These are phyloP conservation scores for Anagyrus pseudococci DNA, from an alignment of 2,888 invertebrate genomes.

Conservation along the genomic window DNA sequence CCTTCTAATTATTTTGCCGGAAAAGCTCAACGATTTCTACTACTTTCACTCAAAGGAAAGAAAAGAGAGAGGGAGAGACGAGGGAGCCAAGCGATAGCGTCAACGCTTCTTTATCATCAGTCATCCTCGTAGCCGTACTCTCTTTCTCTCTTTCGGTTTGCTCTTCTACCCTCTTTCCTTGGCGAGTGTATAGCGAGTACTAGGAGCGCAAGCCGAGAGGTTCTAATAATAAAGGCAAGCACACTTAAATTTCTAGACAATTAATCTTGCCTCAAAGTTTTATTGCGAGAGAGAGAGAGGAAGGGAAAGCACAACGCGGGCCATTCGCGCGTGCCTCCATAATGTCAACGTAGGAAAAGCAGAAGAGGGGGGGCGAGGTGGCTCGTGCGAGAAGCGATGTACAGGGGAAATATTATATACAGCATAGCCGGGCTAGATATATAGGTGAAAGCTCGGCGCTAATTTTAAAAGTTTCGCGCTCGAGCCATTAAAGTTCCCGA, in stretches of 20 bases:
- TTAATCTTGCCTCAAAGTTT: constrained; percentile 38
- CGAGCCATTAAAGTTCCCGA: not conserved
- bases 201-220: no score
- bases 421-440: no score
- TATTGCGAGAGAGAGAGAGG: constrained; percentile 32
- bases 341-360: no score
- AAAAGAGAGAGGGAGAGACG: not conserved
- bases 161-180: no score
- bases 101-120: not conserved
- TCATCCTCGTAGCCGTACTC: no score
- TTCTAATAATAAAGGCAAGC: not conserved
- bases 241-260: constrained; percentile 35
- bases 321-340: constrained; percentile 19
- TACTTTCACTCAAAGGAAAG: not conserved
- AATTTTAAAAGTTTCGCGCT: constrained; percentile 10
- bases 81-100: not conserved
- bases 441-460: not conserved
- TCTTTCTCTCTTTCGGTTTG: no score
- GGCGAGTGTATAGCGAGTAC: no score
- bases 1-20: constrained; percentile 31
- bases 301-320: no score
- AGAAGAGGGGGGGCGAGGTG: no score
- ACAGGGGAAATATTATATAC: constrained; percentile 3
- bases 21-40: not conserved
- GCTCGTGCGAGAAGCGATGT: not conserved